Evolutionary conservation across 2,113 vertebrate species (phyloP).

Genomic region (Tauraco erythrolophus): DNA sequence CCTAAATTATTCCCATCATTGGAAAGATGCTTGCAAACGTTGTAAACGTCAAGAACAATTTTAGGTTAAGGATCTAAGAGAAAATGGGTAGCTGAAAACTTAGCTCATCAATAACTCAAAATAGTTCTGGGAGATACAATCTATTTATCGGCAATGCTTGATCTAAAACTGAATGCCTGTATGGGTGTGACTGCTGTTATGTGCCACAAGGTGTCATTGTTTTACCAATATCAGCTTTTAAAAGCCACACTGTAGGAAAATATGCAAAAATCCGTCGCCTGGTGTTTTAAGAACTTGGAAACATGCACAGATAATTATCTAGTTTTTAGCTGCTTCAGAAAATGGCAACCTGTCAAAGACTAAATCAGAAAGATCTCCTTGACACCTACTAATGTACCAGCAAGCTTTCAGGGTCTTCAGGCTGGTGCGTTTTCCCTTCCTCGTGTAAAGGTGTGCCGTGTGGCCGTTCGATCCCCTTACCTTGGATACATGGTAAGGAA

Average conservation of each 20-base stretch:
- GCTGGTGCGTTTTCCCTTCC: not conserved
- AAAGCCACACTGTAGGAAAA: not conserved
- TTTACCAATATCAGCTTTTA: slow-evolving; percentile 41
- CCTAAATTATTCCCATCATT: not conserved
- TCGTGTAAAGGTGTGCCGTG: not conserved
- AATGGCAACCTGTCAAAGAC: slow-evolving; percentile 36
- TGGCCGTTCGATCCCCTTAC: not conserved
- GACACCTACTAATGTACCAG: not conserved
- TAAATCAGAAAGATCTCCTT: slow-evolving; percentile 31
- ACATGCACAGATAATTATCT: slow-evolving; percentile 23
- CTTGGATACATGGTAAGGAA: not conserved
- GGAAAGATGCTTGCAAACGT: not conserved
- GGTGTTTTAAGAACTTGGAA: slow-evolving; percentile 48
- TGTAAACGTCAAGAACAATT: not conserved
- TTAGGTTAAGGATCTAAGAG: not conserved
- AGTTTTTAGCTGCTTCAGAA: slow-evolving; percentile 28
- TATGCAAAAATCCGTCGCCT: not conserved
- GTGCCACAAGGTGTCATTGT: slow-evolving; percentile 79
- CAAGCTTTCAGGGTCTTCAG: not conserved
- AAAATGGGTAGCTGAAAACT: not conserved
- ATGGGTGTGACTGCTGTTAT: not conserved
- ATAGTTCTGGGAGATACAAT: not conserved
- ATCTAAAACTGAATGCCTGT: not conserved
- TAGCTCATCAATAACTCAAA: not conserved
- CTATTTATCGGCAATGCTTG: not conserved